A percentile compares a stretch with the other conserved stretches of the same genome.
phyloP scores from a whole-genome alignment of 1,140 invertebrate species.

The Triops cancriformis region DNA sequence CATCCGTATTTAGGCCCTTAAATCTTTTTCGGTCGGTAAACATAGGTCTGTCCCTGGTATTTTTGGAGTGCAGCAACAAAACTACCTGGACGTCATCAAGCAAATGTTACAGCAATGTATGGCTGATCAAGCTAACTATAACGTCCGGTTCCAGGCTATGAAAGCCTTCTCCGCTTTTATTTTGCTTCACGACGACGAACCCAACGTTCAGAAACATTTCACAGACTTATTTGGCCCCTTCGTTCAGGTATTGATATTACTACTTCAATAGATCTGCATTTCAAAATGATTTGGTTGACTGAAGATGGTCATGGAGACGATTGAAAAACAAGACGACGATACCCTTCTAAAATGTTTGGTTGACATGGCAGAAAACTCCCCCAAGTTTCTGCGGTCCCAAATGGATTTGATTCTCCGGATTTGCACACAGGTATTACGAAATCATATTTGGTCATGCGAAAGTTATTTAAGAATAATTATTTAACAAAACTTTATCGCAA shows the following conservation, averaged over 20 bases:
- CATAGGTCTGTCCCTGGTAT: slow-evolving; percentile 82
- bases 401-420: slow-evolving; percentile 64
- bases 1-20: slow-evolving; percentile 6
- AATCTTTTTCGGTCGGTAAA: slow-evolving; percentile 30
- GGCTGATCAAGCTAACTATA: slow-evolving; percentile 50
- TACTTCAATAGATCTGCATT: neutral
- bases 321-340: slow-evolving; percentile 80
- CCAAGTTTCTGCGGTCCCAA: slow-evolving; percentile 83
- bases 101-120: slow-evolving; percentile 82
- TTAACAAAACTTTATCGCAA: no score
- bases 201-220: slow-evolving; percentile 76
- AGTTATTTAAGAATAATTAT: no score
- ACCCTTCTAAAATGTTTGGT: slow-evolving; percentile 81
- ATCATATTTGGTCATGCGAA: no score
- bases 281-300: neutral
- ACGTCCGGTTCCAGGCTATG: slow-evolving; percentile 67
- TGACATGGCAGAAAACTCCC: slow-evolving; percentile 84
- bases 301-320: slow-evolving; percentile 63
- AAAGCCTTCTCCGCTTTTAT: slow-evolving; percentile 83
- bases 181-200: slow-evolving; percentile 80
- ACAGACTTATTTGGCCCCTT: slow-evolving; percentile 70
- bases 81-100: slow-evolving; percentile 87
- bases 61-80: slow-evolving; percentile 89
- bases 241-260: slow-evolving; percentile 47
- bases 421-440: slow-evolving; percentile 65